Evolutionary conservation across 2,888 invertebrate species (phyloP).

Genomic region (Tachina fera): DNA sequence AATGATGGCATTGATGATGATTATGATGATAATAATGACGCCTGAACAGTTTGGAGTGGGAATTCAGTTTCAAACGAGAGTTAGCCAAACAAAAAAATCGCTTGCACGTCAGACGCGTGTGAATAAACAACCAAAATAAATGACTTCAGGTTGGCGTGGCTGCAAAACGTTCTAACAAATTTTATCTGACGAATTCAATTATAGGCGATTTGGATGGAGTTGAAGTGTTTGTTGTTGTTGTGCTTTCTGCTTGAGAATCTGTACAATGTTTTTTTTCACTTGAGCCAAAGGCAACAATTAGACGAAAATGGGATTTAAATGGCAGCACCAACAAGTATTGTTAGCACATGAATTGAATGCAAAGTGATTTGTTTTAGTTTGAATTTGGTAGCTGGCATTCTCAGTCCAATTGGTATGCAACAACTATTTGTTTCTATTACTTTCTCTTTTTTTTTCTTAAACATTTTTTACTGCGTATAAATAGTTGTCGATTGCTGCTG

Average conservation of each 20-base stretch:
- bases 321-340: constrained; percentile 17
- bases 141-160: constrained; percentile 17
- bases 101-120: background rate
- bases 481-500: constrained; percentile 9
- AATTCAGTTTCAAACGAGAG: background rate
- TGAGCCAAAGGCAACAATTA: constrained; percentile 21
- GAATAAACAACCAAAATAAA: constrained; percentile 24
- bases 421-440: background rate
- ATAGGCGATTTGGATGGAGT: constrained; percentile 36
- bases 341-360: constrained; percentile 50
- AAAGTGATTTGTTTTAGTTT: constrained; percentile 39
- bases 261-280: constrained; percentile 4
- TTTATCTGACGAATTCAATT: constrained; percentile 42
- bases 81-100: background rate
- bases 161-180: background rate
- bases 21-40: background rate
- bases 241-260: background rate
- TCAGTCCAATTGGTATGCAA: constrained; percentile 10
- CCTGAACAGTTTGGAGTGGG: background rate
- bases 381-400: background rate
- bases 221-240: constrained; percentile 32
- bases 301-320: constrained; percentile 2
- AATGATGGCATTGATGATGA: constrained; percentile 1
- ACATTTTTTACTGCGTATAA: constrained; percentile 35
- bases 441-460: background rate